Evolutionary conservation across 92 coral and sea anemone genomes (phyloP).

Genomic region (Zoanthus gigantus): DNA sequence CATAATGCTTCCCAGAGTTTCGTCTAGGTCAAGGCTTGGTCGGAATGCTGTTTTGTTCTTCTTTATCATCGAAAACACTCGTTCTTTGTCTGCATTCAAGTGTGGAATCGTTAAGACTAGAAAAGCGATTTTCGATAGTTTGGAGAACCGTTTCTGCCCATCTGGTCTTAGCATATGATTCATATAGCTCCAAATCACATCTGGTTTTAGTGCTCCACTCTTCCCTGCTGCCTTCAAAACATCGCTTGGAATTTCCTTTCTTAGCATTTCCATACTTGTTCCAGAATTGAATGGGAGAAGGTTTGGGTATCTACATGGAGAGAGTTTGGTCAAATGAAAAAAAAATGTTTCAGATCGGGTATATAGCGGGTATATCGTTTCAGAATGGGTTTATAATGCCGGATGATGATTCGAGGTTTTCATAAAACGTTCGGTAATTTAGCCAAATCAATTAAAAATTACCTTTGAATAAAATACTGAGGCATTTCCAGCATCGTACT

Average conservation of each 20-base stretch:
- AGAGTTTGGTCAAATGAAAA: no score
- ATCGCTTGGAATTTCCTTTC: no score
- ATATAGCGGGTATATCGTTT: not conserved
- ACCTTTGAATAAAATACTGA: not conserved
- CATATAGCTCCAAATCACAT: not conserved
- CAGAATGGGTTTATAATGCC: not conserved
- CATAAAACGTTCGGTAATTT: not conserved
- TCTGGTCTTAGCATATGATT: not conserved
- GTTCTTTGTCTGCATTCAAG: not conserved
- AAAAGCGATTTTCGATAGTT: not conserved
- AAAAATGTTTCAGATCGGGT: no score
- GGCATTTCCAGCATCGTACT: not conserved
- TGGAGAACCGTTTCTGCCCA: not conserved
- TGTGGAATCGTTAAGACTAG: not conserved
- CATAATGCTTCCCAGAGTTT: not conserved
- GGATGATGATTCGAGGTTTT: not conserved
- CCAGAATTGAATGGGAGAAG: not conserved
- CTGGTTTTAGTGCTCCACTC: not conserved
- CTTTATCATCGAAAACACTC: no score
- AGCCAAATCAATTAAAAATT: not conserved
- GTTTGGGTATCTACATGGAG: not conserved
- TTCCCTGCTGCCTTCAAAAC: not conserved
- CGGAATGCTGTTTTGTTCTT: no score
- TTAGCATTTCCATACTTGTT: not conserved
- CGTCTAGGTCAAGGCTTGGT: not conserved